Evolutionary conservation across 37 sponge, comb jelly and placozoan genomes (phyloP), one percentile per base, ranked within the genome.

Genomic region (Lycopodina hypogea): DNA sequence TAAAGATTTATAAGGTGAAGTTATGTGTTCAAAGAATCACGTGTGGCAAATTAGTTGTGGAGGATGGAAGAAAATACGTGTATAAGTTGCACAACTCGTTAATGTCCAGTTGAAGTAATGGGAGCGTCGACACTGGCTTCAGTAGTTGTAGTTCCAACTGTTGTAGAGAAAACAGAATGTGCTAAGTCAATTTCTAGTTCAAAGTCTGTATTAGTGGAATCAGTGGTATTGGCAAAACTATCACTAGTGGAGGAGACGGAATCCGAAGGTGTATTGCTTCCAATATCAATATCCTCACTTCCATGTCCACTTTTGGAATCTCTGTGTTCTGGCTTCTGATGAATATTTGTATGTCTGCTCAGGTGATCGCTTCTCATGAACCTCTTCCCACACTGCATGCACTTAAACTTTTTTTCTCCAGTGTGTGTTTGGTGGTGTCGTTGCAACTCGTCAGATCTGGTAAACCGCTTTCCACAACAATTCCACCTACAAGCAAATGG

Each of bases 351-450:
- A 69, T 94, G 96, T 62, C 92, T 95, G 76, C 65, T 92, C 40
- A 95, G 84, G 42, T 95, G 96, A 66, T 93, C 93, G 48, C 93
- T 93, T 3, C 93, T 35, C 93, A 93, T 93, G 72, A 93, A 93
- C 2, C 87, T 40, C 53, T 93, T 93, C 17, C 69, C 58, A 34
- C 93, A 93, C 42, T 74, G 75, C 11, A 26, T 19, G 76, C 93
- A 93, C 28, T 72, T 38, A 63, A 93, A 93, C 4, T 83, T 56
- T 69, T 93, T 93, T 65, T 93, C 93, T 3, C 93, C 93, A 19
- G 93, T 93, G 84, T 93, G 93, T 1, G 91, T 93, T 7, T 90
- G 39, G 3, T 74, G 38, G 72, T 93, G 93, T 37, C 93, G 50
- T 52, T 93, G 93, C 34, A 93, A 68, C 72, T 93, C 93, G 64